Evolutionary conservation across 2,113 vertebrate genomes (phyloP).

Genomic region (Microtus montanus): DNA sequence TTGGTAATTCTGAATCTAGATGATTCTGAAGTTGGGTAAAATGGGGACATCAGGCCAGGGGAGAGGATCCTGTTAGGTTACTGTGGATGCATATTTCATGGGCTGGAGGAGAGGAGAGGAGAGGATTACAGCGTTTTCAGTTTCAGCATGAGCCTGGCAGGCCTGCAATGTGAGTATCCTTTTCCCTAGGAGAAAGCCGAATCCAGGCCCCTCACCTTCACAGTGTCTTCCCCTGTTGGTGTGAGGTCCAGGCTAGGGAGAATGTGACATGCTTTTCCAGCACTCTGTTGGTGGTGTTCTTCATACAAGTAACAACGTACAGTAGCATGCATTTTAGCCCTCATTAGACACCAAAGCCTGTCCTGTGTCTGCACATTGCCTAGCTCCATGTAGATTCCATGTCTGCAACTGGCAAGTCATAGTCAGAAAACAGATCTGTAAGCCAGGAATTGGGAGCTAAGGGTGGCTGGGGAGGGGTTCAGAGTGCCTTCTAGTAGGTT

Average conservation of each 20-base stretch:
- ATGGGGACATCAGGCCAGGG: slow-evolving; percentile 38
- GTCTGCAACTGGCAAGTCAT: slow-evolving; percentile 18
- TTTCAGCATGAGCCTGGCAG: slow-evolving; percentile 63
- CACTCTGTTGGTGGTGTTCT: slow-evolving; percentile 23
- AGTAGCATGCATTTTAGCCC: background rate
- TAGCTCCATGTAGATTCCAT: slow-evolving; percentile 27
- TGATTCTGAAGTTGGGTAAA: slow-evolving; percentile 51
- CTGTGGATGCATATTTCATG: slow-evolving; percentile 77
- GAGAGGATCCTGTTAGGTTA: slow-evolving; percentile 62
- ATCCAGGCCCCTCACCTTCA: slow-evolving; percentile 15
- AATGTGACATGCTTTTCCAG: background rate
- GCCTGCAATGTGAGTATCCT: slow-evolving; percentile 49
- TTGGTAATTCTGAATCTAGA: slow-evolving; percentile 41
- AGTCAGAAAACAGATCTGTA: slow-evolving; percentile 20
- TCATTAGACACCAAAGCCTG: slow-evolving; percentile 26
- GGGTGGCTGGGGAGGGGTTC: background rate
- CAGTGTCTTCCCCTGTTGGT: background rate
- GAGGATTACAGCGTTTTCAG: slow-evolving; percentile 61
- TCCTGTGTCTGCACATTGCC: background rate
- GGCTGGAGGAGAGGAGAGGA: background rate
- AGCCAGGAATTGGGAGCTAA: background rate
- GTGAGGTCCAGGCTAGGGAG: background rate
- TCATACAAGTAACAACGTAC: slow-evolving; percentile 1
- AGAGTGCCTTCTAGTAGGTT: background rate
- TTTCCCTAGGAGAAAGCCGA: slow-evolving; percentile 69